Base-by-base conservation (phyloP, 2,888 invertebrate species). In the Lochmaea crataegi region DNA sequence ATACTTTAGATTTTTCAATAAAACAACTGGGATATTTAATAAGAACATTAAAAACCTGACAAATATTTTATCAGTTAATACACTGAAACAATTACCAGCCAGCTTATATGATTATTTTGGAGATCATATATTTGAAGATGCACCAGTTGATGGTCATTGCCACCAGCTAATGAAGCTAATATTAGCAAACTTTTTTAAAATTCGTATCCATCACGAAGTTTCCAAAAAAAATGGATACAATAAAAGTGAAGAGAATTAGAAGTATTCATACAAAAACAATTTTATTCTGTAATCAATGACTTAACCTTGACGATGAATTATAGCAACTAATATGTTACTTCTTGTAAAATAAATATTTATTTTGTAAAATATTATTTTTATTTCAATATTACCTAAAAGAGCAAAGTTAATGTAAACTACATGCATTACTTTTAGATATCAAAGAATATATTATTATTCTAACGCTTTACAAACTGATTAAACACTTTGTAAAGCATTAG, bases 251-350 rank as follows among this genome's bases (percentile, higher is more conserved):
- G 16, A 10, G 57, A 22, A 12, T 57, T 26, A 18, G 57, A 22
- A 57, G 57, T 57, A 26, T 26, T 22, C 3, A 51, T 16, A 51
- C 51, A 51, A 51, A 51, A 51, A 48, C 48, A 48, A 48, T 48
- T 48, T n/a, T 48, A 14, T 48, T 48, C n/a, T 3, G 48, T 2
- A 48, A 48, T n/a, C 14, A 48, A 14, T 48, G 12, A 42, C 42
- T 42, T 42, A 53, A 32, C 32, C 32, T 32, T 32, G 32, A 32
- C 32, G 32, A 32, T 32, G n/a, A n/a, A n/a, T n/a, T n/a, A n/a
- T n/a, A n/a, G n/a, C n/a, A n/a, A n/a, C n/a, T n/a, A n/a, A n/a
- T n/a, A n/a, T n/a, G 32, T 32, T 6, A 32, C 32, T 32, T 6
- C 4, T 32, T 32, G 32, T 32, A 5, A 32, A 32, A 32, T 32